These are phyloP conservation scores for Daphoenositta chrysoptera DNA, from an alignment of 2,113 vertebrate species.

Conservation along the genomic window DNA sequence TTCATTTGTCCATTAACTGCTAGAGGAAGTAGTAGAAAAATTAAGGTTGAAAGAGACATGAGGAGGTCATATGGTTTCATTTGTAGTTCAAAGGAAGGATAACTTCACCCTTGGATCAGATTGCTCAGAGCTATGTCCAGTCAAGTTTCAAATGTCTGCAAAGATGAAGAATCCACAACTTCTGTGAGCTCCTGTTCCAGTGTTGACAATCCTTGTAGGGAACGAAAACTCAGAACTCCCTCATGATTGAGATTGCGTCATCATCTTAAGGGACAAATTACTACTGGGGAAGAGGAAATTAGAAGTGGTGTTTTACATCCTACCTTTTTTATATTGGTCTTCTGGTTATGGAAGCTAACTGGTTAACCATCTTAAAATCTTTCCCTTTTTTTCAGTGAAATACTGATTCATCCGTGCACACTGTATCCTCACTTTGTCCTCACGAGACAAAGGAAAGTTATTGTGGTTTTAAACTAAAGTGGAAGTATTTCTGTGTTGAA, in stretches of 20 bases:
- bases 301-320: background rate
- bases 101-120: background rate
- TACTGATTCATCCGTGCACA: background rate
- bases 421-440: background rate
- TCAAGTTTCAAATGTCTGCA: background rate
- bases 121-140: background rate
- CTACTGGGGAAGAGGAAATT: background rate
- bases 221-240: background rate
- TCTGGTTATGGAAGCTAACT: background rate
- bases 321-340: background rate
- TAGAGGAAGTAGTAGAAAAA: background rate
- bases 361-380: background rate
- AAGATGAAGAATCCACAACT: background rate
- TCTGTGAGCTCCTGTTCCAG: background rate
- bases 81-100: background rate
- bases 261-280: background rate
- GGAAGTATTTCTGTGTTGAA: constrained; percentile 4
- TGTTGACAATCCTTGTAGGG: background rate
- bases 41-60: background rate
- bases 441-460: constrained; percentile 27
- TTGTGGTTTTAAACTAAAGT: constrained; percentile 43
- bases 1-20: background rate
- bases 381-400: background rate
- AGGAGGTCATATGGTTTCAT: background rate
- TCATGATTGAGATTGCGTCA: background rate